phyloP scores from a whole-genome alignment of 2,888 invertebrate species.

The Salpingus planirostris region DNA sequence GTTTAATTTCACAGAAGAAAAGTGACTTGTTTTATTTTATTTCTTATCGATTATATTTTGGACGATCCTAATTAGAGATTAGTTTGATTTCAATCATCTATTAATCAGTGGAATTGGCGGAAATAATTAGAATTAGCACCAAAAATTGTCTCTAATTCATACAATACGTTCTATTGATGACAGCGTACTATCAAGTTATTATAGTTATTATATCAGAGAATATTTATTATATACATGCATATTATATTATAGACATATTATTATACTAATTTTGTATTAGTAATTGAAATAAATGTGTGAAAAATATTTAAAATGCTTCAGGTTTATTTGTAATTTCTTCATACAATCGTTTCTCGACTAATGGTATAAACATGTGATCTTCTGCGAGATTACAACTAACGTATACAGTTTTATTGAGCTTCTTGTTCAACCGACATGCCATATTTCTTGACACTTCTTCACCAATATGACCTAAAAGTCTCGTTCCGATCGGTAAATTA shows the following conservation, averaged over 20 bases:
- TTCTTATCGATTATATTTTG: slow-evolving; percentile 20
- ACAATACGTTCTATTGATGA: too few species aligned
- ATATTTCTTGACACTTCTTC: slow-evolving; percentile 25
- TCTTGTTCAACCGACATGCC: slow-evolving; percentile 35
- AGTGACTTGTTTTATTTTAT: slow-evolving; percentile 14
- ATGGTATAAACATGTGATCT: slow-evolving; percentile 31
- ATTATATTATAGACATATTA: slow-evolving; percentile 18
- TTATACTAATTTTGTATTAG: slow-evolving; percentile 34
- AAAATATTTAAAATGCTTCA: slow-evolving; percentile 29
- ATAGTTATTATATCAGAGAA: too few species aligned
- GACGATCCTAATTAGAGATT: too few species aligned
- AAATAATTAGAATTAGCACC: slow-evolving; percentile 14
- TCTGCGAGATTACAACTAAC: slow-evolving; percentile 43
- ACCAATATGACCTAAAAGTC: slow-evolving; percentile 36
- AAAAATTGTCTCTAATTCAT: slow-evolving; percentile 20
- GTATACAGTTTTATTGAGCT: slow-evolving; percentile 41
- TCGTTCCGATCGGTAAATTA: slow-evolving; percentile 32
- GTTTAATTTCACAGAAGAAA: slow-evolving; percentile 7
- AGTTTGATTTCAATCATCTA: too few species aligned
- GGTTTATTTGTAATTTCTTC: slow-evolving; percentile 40
- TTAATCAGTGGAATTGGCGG: slow-evolving; percentile 14
- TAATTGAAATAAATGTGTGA: slow-evolving; percentile 30
- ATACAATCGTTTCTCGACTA: slow-evolving; percentile 38
- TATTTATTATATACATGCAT: slow-evolving; percentile 32
- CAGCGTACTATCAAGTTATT: too few species aligned